phyloP scores from a whole-genome alignment of 2,797 vertebrate genomes.

The Vespertilio murinus region DNA sequence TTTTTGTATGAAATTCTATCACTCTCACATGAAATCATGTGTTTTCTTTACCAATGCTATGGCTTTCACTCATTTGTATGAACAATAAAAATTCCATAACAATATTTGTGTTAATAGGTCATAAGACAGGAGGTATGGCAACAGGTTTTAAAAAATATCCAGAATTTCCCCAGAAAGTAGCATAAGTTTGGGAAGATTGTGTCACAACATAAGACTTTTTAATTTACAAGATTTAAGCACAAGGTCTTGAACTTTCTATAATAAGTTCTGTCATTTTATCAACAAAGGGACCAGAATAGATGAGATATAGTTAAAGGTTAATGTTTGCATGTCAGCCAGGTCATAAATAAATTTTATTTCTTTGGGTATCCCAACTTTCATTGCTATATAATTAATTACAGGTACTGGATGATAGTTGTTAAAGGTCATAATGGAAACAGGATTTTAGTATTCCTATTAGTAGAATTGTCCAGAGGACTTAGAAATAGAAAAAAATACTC shows the following conservation, averaged over 20 bases:
- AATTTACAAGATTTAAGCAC: slow-evolving; percentile 53
- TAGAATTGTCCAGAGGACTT: neutral
- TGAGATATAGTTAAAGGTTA: slow-evolving; percentile 67
- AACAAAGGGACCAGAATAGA: slow-evolving; percentile 54
- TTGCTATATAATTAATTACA: slow-evolving; percentile 70
- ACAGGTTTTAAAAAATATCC: neutral
- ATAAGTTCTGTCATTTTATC: slow-evolving; percentile 58
- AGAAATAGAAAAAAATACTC: neutral
- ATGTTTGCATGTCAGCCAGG: slow-evolving; percentile 54
- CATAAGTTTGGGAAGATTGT: neutral
- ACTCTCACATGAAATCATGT: neutral
- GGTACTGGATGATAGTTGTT: slow-evolving; percentile 35
- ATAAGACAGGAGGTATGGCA: neutral
- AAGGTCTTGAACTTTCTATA: slow-evolving; percentile 62
- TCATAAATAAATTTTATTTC: slow-evolving; percentile 76
- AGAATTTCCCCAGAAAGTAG: neutral
- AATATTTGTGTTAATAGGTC: neutral
- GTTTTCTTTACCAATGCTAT: neutral
- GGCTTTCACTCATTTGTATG: neutral
- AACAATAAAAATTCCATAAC: neutral
- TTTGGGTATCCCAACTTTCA: slow-evolving; percentile 58
- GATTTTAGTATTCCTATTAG: slow-evolving; percentile 18
- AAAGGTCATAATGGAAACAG: slow-evolving; percentile 59
- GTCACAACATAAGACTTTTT: neutral
- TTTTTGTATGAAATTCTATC: neutral